These are phyloP conservation scores for Procavia capensis DNA, from an alignment of 2,113 vertebrate genomes.

Conservation along the genomic window DNA sequence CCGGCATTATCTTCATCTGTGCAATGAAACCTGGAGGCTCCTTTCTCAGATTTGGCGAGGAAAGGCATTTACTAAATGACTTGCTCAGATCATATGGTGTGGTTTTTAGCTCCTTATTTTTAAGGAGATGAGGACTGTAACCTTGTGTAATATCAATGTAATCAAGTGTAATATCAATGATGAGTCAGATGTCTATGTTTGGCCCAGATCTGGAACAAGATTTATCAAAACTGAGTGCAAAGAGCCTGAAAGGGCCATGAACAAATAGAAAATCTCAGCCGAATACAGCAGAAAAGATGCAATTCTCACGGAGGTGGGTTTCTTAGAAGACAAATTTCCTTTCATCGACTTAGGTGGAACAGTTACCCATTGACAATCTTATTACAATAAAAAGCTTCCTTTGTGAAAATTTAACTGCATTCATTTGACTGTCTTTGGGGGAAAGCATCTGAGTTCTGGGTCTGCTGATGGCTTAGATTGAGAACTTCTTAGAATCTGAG, in stretches of 20 bases:
- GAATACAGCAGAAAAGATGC: slow-evolving; percentile 20
- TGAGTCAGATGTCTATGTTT: slow-evolving; percentile 86
- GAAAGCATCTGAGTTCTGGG: not conserved
- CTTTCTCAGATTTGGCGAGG: slow-evolving; percentile 89
- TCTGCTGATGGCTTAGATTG: not conserved
- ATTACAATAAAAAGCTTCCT: slow-evolving; percentile 60
- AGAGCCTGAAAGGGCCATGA: slow-evolving; percentile 68
- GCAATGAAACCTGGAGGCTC: slow-evolving; percentile 92
- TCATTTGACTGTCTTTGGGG: not conserved
- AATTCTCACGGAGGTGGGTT: slow-evolving; percentile 53
- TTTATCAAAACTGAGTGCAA: slow-evolving; percentile 80
- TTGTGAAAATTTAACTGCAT: slow-evolving; percentile 54
- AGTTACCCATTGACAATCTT: slow-evolving; percentile 61
- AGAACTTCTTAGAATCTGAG: slow-evolving; percentile 20
- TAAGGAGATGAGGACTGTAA: slow-evolving; percentile 88
- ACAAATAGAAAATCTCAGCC: slow-evolving; percentile 64
- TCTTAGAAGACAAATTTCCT: slow-evolving; percentile 59
- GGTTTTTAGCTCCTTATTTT: slow-evolving; percentile 90
- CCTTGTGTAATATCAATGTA: slow-evolving; percentile 85
- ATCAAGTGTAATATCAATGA: slow-evolving; percentile 87
- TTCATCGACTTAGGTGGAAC: slow-evolving; percentile 60
- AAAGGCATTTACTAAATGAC: slow-evolving; percentile 94
- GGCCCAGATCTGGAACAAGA: slow-evolving; percentile 83
- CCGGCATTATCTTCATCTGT: slow-evolving; percentile 92
- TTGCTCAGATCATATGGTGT: slow-evolving; percentile 90